Base-by-base conservation (phyloP, 2,113 vertebrate species). In the Acanthisitta chloris region DNA sequence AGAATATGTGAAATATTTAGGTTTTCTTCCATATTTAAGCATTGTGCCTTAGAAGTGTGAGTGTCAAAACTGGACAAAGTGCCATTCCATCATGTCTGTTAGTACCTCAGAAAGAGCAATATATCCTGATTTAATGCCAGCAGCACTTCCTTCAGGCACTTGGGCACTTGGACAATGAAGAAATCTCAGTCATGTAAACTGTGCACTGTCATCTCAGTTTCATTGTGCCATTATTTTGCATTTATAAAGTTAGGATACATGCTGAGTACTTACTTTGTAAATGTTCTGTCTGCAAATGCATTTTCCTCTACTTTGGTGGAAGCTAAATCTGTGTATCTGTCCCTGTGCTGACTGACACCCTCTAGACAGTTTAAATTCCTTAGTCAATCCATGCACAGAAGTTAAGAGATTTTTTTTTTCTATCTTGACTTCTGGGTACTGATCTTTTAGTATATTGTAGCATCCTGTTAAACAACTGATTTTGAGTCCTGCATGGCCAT, bases 401-500 rank as follows among this genome's bases (percentile, higher is more conserved):
- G 10, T 8, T 42, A 20, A n/a, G 31, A 54, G 26, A 1, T 17
- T 21, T 10, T 59, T 57, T 14, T 29, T 78, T 73, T 7, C 12
- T 46, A 4, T 21, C 17, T 8, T 66, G 52, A 34, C 25, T 70
- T 70, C 33, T 52, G 17, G 42, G 31, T 46, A 7, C 15, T 33
- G 12, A 38, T 91, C 29, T 66, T 40, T 57, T n/a, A 36, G 40
- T 14, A 26, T 36, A 48, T 25, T 45, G 42, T 36, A 49, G n/a
- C 12, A 33, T 70, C 17, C 42, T 59, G 19, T 58, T 49, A 54
- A 79, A 38, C 19, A 34, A 14, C 17, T 58, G 69, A 34, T 55
- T 71, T 10, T 0, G 4, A 65, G 28, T 26, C 48, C 62, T 34
- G 20, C 0, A 0, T 67, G 38, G 19, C 29, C 23, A 2, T 71